Percentiles rank a stretch among this genome's conserved stretches.
Conservation (phyloP, 2,113 vertebrate species). For the Shinisaurus crocodilurus region DNA sequence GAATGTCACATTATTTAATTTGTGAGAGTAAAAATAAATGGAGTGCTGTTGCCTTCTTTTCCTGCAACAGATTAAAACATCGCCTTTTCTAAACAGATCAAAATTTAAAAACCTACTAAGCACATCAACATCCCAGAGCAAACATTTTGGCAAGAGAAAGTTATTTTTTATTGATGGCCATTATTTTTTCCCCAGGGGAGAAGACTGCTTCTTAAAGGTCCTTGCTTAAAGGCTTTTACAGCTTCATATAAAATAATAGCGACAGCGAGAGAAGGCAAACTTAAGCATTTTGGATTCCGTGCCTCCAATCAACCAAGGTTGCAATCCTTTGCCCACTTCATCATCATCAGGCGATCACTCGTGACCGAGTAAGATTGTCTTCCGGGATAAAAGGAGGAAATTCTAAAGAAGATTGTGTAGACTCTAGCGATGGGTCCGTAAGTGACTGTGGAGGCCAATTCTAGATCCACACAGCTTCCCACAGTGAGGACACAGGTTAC, state of each 20-base stretch:
- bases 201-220: background rate
- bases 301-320: background rate
- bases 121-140: background rate
- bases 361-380: no score
- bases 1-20: constrained; percentile 50
- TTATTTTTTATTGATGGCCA: background rate
- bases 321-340: background rate
- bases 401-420: no score
- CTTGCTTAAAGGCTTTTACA: background rate
- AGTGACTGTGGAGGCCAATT: no score
- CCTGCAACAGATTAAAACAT: constrained; percentile 51
- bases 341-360: no score
- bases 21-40: constrained; percentile 72
- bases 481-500: no score
- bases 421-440: no score
- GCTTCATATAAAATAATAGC: background rate
- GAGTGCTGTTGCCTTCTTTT: constrained; percentile 25
- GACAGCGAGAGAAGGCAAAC: background rate
- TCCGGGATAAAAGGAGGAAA: no score
- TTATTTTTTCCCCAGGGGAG: background rate
- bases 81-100: constrained; percentile 33
- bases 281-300: background rate
- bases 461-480: no score
- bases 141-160: background rate
- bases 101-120: background rate